These are phyloP conservation scores for Ooceraea biroi DNA, from an alignment of 1,140 invertebrate genomes.

Conservation along the genomic window DNA sequence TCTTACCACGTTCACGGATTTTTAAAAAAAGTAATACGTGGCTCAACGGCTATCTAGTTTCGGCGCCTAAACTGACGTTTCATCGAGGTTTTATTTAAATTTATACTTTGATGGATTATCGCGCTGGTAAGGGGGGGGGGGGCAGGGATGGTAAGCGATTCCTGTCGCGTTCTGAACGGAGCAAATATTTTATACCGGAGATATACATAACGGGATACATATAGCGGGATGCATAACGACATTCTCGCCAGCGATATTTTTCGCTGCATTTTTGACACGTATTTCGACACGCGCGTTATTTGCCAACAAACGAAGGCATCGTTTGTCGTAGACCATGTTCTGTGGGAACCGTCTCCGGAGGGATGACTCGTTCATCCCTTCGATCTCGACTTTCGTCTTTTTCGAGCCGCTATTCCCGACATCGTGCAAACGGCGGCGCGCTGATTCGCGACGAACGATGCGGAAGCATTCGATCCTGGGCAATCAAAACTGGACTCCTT, in stretches of 20 bases:
- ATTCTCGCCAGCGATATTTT: background rate
- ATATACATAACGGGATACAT: too few species aligned
- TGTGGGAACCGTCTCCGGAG: background rate
- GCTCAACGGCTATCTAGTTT: background rate
- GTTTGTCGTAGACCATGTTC: background rate
- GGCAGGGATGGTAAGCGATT: too few species aligned
- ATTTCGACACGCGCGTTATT: background rate
- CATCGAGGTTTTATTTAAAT: constrained; percentile 31
- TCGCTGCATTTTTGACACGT: background rate
- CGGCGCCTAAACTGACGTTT: background rate
- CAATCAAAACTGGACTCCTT: constrained; percentile 29
- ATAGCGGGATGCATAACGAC: background rate
- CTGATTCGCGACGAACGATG: constrained; percentile 24
- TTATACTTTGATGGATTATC: constrained; percentile 20
- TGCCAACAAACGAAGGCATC: background rate
- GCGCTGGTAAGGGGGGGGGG: background rate
- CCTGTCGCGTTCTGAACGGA: background rate
- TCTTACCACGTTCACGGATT: background rate
- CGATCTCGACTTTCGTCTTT: background rate
- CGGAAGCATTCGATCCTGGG: constrained; percentile 16
- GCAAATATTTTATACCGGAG: too few species aligned
- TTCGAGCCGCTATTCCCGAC: background rate
- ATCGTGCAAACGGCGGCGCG: background rate
- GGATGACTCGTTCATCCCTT: background rate
- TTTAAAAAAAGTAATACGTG: constrained; percentile 22